These are phyloP conservation scores for Balaeniceps rex DNA, from an alignment of 2,113 vertebrate genomes.

Conservation along the genomic window DNA sequence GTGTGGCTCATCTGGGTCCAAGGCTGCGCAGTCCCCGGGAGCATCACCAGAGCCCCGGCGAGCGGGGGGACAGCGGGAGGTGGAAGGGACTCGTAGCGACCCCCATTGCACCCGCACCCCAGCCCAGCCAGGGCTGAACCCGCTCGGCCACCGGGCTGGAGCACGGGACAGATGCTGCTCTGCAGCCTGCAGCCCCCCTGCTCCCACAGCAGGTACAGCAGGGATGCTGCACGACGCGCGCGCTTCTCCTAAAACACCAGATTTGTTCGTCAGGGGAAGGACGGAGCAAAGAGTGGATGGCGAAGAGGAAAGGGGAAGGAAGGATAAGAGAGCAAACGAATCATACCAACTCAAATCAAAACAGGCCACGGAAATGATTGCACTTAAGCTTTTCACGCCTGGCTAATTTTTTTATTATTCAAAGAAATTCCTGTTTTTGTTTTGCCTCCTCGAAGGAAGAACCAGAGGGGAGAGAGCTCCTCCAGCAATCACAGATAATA, in stretches of 20 bases:
- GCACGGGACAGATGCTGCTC: neutral
- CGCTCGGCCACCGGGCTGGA: neutral
- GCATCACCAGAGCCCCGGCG: accelerated
- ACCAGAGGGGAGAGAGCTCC: neutral
- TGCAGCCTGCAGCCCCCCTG: neutral
- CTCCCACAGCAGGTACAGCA: neutral
- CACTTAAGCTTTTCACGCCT: slow-evolving; percentile 34
- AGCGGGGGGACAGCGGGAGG: neutral
- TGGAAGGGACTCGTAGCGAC: neutral
- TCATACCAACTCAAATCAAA: neutral
- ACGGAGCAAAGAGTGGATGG: neutral
- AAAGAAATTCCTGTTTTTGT: slow-evolving; percentile 19
- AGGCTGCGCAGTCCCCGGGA: neutral
- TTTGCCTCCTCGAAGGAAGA: slow-evolving; percentile 34
- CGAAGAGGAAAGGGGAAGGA: neutral
- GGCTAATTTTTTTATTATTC: slow-evolving; percentile 46
- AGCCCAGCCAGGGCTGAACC: neutral
- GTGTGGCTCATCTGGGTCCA: neutral
- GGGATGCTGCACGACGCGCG: neutral
- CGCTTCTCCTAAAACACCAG: neutral
- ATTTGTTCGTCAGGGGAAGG: neutral
- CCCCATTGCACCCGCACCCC: neutral
- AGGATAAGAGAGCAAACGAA: neutral
- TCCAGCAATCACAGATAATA: slow-evolving; percentile 10
- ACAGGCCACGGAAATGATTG: neutral